Conservation (phyloP, 2,888 invertebrate species). For the Agriopis leucophaearia region DNA sequence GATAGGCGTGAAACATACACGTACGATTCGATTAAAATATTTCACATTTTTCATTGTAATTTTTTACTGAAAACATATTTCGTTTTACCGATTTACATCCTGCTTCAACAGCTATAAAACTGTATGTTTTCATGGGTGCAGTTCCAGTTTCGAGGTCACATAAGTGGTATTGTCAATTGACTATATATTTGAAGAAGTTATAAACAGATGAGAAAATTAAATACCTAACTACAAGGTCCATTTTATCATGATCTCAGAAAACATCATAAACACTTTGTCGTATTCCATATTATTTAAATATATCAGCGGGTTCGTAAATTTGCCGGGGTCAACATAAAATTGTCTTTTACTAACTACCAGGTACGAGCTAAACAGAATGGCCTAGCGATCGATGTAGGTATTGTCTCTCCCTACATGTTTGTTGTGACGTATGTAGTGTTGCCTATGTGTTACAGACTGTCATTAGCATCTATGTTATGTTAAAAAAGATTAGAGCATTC, state of each 20-base stretch:
- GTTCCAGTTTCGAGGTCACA: slow-evolving; percentile 14
- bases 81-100: slow-evolving; percentile 24
- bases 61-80: slow-evolving; percentile 21
- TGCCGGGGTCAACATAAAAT: slow-evolving; percentile 6
- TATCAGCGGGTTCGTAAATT: not conserved
- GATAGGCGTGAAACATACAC: slow-evolving; percentile 29
- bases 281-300: not conserved
- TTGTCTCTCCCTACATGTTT: slow-evolving; percentile 12
- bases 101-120: slow-evolving; percentile 6
- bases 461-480: slow-evolving; percentile 28
- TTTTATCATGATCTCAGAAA: not conserved
- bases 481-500: slow-evolving; percentile 30
- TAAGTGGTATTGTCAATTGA: not conserved
- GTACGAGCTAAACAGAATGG: not conserved
- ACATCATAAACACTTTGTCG: not conserved
- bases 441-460: slow-evolving; percentile 7
- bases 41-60: slow-evolving; percentile 13
- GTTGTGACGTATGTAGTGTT: slow-evolving; percentile 4
- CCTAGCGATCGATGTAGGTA: slow-evolving; percentile 16
- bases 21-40: slow-evolving; percentile 23
- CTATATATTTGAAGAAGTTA: not conserved
- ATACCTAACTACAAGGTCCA: not conserved
- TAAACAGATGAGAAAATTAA: not conserved
- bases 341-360: not conserved
- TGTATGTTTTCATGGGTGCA: slow-evolving; percentile 15